phyloP scores from a whole-genome alignment of 2,888 invertebrate species.

The Heliconius hortense region DNA sequence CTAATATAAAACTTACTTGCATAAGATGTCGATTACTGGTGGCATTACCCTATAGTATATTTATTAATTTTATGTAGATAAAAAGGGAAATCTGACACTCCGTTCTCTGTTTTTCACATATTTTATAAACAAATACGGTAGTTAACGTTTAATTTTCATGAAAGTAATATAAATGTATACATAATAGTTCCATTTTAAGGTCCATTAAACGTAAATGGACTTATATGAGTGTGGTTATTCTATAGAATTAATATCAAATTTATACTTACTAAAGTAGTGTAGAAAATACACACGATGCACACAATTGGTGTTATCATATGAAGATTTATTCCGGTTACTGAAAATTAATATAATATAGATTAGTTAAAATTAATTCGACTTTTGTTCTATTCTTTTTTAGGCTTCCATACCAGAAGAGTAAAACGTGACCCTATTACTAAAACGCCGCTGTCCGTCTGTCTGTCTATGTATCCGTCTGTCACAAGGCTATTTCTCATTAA shows the following conservation, averaged over 20 bases:
- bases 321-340: constrained; percentile 91
- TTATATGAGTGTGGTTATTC: neutral
- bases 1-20: too few species aligned
- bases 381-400: neutral
- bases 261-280: constrained; percentile 91
- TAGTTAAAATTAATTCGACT: neutral
- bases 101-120: neutral
- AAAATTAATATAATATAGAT: constrained; percentile 29
- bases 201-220: too few species aligned
- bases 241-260: neutral
- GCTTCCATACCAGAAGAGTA: too few species aligned
- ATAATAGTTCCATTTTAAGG: neutral
- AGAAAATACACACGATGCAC: constrained; percentile 94
- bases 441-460: too few species aligned
- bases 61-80: too few species aligned
- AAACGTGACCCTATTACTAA: too few species aligned
- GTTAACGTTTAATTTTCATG: neutral
- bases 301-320: constrained; percentile 90
- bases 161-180: neutral
- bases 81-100: too few species aligned
- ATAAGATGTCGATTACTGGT: too few species aligned
- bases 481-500: too few species aligned
- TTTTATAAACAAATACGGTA: neutral
- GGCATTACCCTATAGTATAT: too few species aligned
- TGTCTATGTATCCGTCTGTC: too few species aligned